phyloP scores from a whole-genome alignment of 2,888 invertebrate species.

The Cephus nigrinus region DNA sequence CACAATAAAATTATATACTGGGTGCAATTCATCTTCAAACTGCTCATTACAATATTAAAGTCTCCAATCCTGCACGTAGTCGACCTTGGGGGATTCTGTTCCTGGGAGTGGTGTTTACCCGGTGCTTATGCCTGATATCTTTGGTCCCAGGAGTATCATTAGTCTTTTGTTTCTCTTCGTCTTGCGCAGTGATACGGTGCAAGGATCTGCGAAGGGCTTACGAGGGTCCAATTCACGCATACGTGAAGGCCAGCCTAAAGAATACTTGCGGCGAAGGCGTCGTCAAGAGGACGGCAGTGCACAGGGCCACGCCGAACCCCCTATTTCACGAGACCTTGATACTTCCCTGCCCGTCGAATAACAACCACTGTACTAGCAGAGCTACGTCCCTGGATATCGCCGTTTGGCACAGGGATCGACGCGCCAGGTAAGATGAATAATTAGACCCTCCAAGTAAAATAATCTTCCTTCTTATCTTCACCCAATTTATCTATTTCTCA shows the following conservation, averaged over 20 bases:
- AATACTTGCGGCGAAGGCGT: constrained; percentile 68
- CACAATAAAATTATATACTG: too few species aligned
- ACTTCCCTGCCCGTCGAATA: constrained; percentile 71
- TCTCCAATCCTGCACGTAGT: too few species aligned
- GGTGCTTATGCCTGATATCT: too few species aligned
- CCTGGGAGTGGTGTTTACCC: too few species aligned
- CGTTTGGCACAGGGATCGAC: constrained; percentile 88
- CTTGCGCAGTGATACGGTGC: constrained; percentile 79
- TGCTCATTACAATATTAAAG: too few species aligned
- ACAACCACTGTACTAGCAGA: constrained; percentile 49
- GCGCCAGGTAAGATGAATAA: constrained; percentile 75
- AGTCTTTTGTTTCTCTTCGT: constrained; percentile 16
- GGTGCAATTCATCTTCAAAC: too few species aligned
- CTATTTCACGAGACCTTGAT: constrained; percentile 83
- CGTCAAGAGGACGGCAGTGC: constrained; percentile 84
- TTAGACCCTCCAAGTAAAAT: too few species aligned
- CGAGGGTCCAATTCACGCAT: constrained; percentile 81
- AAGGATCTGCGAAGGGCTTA: constrained; percentile 77
- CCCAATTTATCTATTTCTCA: too few species aligned
- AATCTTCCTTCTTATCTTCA: too few species aligned
- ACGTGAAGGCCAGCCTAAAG: constrained; percentile 77
- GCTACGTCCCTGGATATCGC: constrained; percentile 79
- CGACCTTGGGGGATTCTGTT: too few species aligned
- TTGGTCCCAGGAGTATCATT: neutral
- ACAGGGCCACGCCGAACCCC: constrained; percentile 81